Base-by-base conservation (phyloP, 2,888 invertebrate species). In the Furcula furcula region DNA sequence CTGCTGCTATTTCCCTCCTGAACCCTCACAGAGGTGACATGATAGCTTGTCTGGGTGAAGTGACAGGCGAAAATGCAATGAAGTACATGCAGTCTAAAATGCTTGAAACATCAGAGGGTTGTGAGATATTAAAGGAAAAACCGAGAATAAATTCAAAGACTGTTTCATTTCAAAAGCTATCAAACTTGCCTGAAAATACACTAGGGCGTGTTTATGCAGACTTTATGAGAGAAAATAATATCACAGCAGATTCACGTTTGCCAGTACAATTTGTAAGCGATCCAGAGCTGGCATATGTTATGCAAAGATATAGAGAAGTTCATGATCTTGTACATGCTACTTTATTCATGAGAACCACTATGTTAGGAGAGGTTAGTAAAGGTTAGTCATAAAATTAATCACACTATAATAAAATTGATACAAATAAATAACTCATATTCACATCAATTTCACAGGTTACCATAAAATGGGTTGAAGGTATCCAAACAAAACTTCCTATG, bases 381-480 rank as follows among this genome's bases (percentile, higher is more conserved):
- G 12, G 7, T 22, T 15, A n/a, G n/a, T n/a, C n/a, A n/a, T n/a
- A n/a, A n/a, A n/a, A n/a, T n/a, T n/a, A n/a, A n/a, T n/a, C n/a
- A n/a, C n/a, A n/a, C n/a, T n/a, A n/a, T n/a, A n/a, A n/a, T n/a
- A n/a, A n/a, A n/a, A n/a, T n/a, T n/a, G n/a, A n/a, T n/a, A n/a
- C n/a, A n/a, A n/a, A n/a, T n/a, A n/a, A n/a, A n/a, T n/a, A n/a
- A n/a, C n/a, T n/a, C n/a, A n/a, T n/a, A n/a, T n/a, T n/a, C n/a
- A n/a, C n/a, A n/a, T n/a, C 3, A 5, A 25, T 13, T 14, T 5
- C 15, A 5, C 18, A 98, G 91, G 97, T 98, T 4, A 93, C 96
- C 7, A 95, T 99, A 3, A 99, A 99, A 87, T 98, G 98, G 97
- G 92, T 99, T 29, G 99, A 99, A 91, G 99, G 95, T 0, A 91